phyloP scores from a whole-genome alignment of 2,888 invertebrate genomes.

The Peribatodes rhomboidaria region DNA sequence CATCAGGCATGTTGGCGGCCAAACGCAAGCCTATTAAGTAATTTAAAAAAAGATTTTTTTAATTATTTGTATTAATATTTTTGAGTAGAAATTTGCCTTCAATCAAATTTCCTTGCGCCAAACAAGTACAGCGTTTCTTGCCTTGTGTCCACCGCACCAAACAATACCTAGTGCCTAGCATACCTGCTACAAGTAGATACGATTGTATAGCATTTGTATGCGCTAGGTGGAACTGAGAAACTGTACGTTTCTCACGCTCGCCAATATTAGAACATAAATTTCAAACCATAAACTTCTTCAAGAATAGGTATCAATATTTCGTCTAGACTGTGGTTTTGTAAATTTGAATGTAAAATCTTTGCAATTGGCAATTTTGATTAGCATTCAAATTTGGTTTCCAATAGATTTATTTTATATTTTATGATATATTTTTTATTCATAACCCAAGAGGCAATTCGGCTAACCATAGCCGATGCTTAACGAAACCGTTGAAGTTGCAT shows the following conservation, averaged over 20 bases:
- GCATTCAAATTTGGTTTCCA: not conserved
- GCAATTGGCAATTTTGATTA: not conserved
- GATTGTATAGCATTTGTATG: conserved; percentile 13
- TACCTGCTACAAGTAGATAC: too few species aligned
- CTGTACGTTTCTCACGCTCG: conserved; percentile 9
- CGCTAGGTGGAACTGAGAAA: conserved; percentile 12
- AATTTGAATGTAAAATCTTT: not conserved
- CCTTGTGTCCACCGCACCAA: conserved; percentile 14
- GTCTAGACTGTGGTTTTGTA: conserved; percentile 10
- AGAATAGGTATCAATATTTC: conserved; percentile 13
- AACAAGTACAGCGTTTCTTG: not conserved
- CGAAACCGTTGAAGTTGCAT: too few species aligned
- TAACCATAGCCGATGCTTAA: too few species aligned
- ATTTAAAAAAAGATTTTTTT: too few species aligned
- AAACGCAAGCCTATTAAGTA: too few species aligned
- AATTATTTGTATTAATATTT: too few species aligned
- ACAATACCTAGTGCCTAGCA: too few species aligned
- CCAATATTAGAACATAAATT: conserved; percentile 18
- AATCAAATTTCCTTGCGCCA: not conserved
- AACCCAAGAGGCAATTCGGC: too few species aligned
- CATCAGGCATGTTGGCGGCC: too few species aligned
- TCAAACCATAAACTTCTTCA: conserved; percentile 9
- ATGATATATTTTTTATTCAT: too few species aligned
- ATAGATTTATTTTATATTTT: too few species aligned
- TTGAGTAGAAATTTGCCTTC: too few species aligned